phyloP scores from a whole-genome alignment of 2,113 vertebrate genomes.

The Syngnathus scovelli region DNA sequence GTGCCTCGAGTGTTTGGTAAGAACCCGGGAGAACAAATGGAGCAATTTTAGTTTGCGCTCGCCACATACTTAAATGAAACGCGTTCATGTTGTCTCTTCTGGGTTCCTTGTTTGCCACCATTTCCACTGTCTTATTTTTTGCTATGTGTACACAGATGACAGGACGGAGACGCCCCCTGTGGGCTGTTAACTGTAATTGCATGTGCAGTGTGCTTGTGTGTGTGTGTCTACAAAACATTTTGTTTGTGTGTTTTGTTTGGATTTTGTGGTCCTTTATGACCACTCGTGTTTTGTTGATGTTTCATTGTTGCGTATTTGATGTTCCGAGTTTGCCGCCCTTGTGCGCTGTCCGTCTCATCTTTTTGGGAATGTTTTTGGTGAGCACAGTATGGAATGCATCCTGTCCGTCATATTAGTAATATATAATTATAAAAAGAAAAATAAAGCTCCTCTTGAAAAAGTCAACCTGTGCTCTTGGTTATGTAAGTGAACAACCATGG shows the following conservation, averaged over 20 bases:
- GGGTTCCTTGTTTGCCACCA: neutral
- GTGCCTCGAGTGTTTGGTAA: conserved; percentile 73
- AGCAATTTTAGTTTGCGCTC: neutral
- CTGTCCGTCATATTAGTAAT: conserved; percentile 21
- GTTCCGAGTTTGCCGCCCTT: neutral
- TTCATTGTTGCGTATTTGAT: neutral
- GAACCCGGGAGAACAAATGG: neutral
- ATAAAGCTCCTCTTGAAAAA: conserved; percentile 60
- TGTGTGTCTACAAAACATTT: conserved; percentile 27
- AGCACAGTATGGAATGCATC: conserved; percentile 53
- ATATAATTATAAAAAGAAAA: conserved; percentile 16
- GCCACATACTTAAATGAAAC: neutral
- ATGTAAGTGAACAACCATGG: conserved; percentile 24
- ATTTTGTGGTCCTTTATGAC: neutral
- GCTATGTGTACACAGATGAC: conserved; percentile 35
- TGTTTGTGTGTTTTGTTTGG: conserved; percentile 2
- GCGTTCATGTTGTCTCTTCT: neutral
- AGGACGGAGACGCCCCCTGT: neutral
- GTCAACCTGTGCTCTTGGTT: conserved; percentile 14
- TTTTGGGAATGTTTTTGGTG: neutral
- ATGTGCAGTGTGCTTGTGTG: conserved; percentile 24
- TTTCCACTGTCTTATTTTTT: conserved; percentile 33
- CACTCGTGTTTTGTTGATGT: neutral
- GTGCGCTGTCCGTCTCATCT: neutral
- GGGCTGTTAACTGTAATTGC: conserved; percentile 19